Evolutionary conservation across 2,888 invertebrate genomes (phyloP).

Genomic region (Campopleginae sp.): DNA sequence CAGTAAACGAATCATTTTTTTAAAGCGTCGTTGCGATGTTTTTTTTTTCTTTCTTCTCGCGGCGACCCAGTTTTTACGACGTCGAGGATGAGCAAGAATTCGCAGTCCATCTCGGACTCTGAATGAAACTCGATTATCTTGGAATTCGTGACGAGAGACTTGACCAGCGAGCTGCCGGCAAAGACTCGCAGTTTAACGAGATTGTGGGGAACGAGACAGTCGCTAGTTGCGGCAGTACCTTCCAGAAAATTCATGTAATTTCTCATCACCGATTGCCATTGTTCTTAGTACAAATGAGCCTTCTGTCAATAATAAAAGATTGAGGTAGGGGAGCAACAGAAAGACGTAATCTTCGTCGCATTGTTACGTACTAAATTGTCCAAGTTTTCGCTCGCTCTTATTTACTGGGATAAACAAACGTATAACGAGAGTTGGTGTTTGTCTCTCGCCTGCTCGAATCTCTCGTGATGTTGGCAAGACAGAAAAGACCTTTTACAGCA

Average conservation of each 20-base stretch:
- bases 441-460: not conserved
- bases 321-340: not conserved
- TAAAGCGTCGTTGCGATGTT: not conserved
- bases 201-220: not conserved
- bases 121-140: conserved; percentile 14
- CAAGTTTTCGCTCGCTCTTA: not conserved
- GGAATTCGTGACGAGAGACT: not conserved
- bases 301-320: conserved; percentile 37
- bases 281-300: conserved; percentile 17
- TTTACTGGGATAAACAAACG: not conserved
- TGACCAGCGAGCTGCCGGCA: not conserved
- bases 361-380: not conserved
- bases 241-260: conserved; percentile 19
- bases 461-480: conserved; percentile 10
- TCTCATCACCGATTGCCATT: not conserved
- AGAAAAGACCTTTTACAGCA: conserved; percentile 53
- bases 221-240: not conserved
- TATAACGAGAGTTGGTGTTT: conserved; percentile 6
- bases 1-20: not conserved
- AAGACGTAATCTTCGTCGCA: not conserved
- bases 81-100: not conserved
- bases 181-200: conserved; percentile 19
- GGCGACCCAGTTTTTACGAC: not conserved
- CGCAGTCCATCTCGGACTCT: not conserved
- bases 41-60: conserved; percentile 17